Percentiles rank a stretch among this genome's conserved stretches.
Conservation (phyloP, 2,797 vertebrate genomes). For the Hemitrygon akajei region DNA sequence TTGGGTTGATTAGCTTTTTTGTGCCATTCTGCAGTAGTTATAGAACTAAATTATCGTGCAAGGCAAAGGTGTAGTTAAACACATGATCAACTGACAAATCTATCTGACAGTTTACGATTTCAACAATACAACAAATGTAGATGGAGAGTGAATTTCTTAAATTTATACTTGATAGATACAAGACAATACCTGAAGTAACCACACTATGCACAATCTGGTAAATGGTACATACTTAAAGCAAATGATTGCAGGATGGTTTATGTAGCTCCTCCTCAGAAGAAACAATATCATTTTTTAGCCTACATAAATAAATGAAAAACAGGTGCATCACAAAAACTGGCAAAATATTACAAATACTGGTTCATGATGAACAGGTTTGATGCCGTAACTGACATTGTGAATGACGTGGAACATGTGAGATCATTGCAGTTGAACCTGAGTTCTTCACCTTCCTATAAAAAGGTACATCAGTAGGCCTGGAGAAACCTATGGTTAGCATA, state of each 20-base stretch:
- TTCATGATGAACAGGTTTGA: too few species aligned
- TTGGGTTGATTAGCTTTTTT: not conserved
- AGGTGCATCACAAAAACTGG: too few species aligned
- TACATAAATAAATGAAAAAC: too few species aligned
- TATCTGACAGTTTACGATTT: not conserved
- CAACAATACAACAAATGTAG: not conserved
- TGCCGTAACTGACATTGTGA: too few species aligned
- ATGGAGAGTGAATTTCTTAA: not conserved
- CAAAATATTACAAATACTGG: too few species aligned
- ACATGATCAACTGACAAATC: not conserved
- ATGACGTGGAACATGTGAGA: too few species aligned
- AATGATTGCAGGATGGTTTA: not conserved
- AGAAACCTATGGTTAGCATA: not conserved
- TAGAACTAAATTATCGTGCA: not conserved
- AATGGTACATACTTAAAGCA: not conserved
- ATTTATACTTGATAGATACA: not conserved
- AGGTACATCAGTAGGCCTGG: not conserved
- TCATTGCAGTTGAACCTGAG: not conserved
- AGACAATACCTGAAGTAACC: not conserved
- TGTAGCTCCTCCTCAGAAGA: not conserved
- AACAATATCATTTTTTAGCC: not conserved
- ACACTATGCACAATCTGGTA: not conserved
- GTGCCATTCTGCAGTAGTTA: not conserved
- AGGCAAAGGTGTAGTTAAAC: not conserved
- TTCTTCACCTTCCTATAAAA: not conserved